Base-by-base conservation (phyloP, 2,888 invertebrate species). In the Apoda limacodes region DNA sequence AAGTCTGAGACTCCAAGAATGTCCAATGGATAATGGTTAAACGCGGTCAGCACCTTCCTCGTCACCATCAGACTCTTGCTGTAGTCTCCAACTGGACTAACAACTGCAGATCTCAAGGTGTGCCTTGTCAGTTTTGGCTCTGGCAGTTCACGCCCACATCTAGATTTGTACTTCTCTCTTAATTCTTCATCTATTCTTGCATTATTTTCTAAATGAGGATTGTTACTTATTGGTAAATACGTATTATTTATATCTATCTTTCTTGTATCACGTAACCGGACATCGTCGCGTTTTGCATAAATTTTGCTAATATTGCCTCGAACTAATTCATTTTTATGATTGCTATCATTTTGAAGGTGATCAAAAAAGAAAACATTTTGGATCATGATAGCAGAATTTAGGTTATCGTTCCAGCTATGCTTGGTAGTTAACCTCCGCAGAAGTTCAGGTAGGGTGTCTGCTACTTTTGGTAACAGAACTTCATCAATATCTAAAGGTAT, bases 401-500 rank as follows among this genome's bases (percentile, higher is more conserved):
- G 60, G 9, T 69, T 64, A 29, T 81, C 61, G 28, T 74, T 60
- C 60, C 71, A 78, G n/a, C 78, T 78, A 9, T 53, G 44, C 5
- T 43, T 49, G 32, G 59, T 58, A n/a, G n/a, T n/a, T 17, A 84
- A 60, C 26, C 83, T 75, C 32, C 62, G 50, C 21, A 89, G 47
- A 41, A 90, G 55, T 34, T 82, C 74, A 21, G 69, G 54, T 85
- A 88, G 88, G 13, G 78, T 85, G 25, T 68, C 55, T 13, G 80
- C 76, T 40, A 72, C 63, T 54, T 84, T 82, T 10, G 90, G 90
- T 30, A 90, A 75, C 33, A 91, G 82, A 27, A 89, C 74, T 70
- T 91, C 90, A 58, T 91, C 90, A 24, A 89, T 76, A 55, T 91
- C 90, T 44, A 90, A 63, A 6, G 90, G 88, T 14, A 90, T 69